Evolutionary conservation across 30 jellyfish, hydroid and myxozoan species (phyloP), one percentile per base, ranked within the genome.

Genomic region (Rhopilema esculentum): DNA sequence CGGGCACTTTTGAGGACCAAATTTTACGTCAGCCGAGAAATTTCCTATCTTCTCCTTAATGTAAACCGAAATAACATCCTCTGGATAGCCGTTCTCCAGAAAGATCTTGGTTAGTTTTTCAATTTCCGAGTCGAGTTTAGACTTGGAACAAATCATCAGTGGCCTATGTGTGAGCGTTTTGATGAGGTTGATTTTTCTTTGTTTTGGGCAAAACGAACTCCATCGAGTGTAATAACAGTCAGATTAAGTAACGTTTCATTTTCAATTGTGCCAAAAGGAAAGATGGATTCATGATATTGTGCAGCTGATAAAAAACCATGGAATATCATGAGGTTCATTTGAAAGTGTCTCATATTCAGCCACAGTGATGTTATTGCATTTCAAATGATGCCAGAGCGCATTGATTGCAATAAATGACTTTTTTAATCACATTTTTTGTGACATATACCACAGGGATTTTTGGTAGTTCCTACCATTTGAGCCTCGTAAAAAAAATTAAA

Each of bases 261-360:
- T 49, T 81, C 84, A 81, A 68, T 31, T 65, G 8, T 4, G 84
- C 84, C 79, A 68, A 81, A 81, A 83, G 92, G 92, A 69, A 83
- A 83, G 27, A 69, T 49, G 16, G 86, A 83, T 67, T 22, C 76
- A 69, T 72, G 72, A 70, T 69, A 83, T 83, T 67, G 82, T 57
- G 85, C 92, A 83, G 2, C 69, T 83, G 23, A 67, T 25, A 49
- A 86, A 83, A 69, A 83, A 69, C 92, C 86, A 83, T 49, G 73
- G 92, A 83, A 49, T 84, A 82, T 69, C 92, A 83, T 23, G 74
- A 63, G 92, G 82, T 31, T 69, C 86, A 67, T 51, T 83, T 23
- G 67, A 52, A 27, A 79, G 81, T 23, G 81, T 30, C 49, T 81
- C 83, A 64, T 80, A 80, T 57, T 80, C 90, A 16, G 90, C 12